phyloP scores from a whole-genome alignment of 2,113 vertebrate species.

The Spheniscus mendiculus region DNA sequence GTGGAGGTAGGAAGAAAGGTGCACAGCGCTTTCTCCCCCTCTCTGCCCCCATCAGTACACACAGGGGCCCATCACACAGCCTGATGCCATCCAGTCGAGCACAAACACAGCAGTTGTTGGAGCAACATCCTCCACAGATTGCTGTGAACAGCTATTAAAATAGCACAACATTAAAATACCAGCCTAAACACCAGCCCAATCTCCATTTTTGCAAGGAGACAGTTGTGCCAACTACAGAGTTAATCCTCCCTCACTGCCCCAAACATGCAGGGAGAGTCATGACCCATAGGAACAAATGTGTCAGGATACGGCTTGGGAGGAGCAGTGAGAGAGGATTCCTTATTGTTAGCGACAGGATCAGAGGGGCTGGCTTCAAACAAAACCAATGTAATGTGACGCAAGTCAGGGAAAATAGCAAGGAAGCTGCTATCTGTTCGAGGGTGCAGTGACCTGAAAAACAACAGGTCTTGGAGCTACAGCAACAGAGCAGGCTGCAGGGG shows the following conservation, averaged over 20 bases:
- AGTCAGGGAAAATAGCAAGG: constrained; percentile 78
- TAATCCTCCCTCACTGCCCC: neutral
- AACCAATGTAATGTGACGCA: constrained; percentile 79
- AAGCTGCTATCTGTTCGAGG: constrained; percentile 77
- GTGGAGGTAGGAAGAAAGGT: neutral
- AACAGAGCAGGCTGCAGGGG: constrained; percentile 47
- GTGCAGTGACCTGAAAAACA: constrained; percentile 85
- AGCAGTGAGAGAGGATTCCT: constrained; percentile 67
- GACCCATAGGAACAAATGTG: neutral
- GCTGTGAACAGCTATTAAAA: neutral
- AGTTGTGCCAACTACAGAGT: neutral
- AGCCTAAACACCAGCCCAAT: neutral
- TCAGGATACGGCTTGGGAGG: neutral
- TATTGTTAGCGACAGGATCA: constrained; percentile 80
- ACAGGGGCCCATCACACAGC: neutral
- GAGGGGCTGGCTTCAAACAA: constrained; percentile 79
- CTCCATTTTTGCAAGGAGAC: neutral
- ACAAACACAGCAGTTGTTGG: neutral
- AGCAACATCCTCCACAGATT: neutral
- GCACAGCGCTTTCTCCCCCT: neutral
- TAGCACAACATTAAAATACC: neutral
- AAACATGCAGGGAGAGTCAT: neutral
- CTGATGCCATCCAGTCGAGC: neutral
- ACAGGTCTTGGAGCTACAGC: constrained; percentile 75
- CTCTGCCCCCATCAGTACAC: neutral